Evolutionary conservation across 2,888 invertebrate species (phyloP).

Genomic region (Lycocerus yunnanus): DNA sequence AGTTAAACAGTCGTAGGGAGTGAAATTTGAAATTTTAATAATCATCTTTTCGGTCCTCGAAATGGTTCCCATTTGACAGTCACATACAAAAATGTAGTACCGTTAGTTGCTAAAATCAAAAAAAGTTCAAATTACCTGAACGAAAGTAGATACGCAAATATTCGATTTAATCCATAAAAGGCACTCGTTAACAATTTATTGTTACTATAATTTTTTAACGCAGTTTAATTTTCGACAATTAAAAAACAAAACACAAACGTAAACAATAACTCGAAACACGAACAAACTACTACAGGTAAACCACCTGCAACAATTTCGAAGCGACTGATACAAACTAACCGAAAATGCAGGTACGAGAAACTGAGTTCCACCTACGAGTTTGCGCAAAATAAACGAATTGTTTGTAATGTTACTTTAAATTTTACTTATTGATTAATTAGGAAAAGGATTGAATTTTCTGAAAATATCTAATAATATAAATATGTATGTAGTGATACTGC

Average conservation of each 20-base stretch:
- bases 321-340: slow-evolving; percentile 17
- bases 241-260: background rate
- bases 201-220: background rate
- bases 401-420: background rate
- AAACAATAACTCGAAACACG: background rate
- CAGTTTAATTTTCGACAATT: background rate
- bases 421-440: background rate
- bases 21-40: background rate
- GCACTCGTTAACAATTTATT: background rate
- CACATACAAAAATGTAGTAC: background rate
- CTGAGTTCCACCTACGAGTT: slow-evolving; percentile 13
- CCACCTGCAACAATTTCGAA: slow-evolving; percentile 3
- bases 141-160: background rate
- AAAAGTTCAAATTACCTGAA: background rate
- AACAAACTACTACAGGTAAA: background rate
- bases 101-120: background rate
- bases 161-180: background rate
- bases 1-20: background rate
- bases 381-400: slow-evolving; percentile 12
- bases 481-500: background rate
- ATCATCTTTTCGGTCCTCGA: background rate
- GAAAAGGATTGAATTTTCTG: background rate
- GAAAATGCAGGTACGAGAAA: slow-evolving; percentile 13
- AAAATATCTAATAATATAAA: too few relatives aligned
- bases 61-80: background rate